Base-by-base conservation (phyloP, 2,113 vertebrate genomes). In the Zosterops pallidus region DNA sequence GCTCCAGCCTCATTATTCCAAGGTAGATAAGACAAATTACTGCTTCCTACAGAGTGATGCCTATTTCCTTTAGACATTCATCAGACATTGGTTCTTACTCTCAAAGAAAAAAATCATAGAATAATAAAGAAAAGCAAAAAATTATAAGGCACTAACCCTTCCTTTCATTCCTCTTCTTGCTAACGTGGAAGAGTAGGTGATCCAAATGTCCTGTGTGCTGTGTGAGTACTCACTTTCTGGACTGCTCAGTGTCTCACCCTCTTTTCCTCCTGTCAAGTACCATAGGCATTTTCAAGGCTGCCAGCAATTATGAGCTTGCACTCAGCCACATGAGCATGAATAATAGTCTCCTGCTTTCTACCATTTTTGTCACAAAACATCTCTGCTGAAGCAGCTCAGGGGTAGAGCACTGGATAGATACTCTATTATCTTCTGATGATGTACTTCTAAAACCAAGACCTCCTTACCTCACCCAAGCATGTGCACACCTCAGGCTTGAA, bases 171-270 rank as follows among this genome's bases (percentile, higher is more conserved):
- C 17, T 85, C 8, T 33, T 78, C 35, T 78, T 65, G 57, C 35
- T n/a, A 47, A 15, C 0, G 6, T 5, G 2, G 11, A 0, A 9
- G 33, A 64, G 2, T 26, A 11, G 0, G 0, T 0, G 2, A 1
- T 65, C 20, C 41, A 29, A 20, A 8, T 47, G 39, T 55, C 44
- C 29, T 50, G 5, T 31, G 33, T 16, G 10, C 20, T 44, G 9
- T 6, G 19, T 44, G 65, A 85, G 29, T 29, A 8, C 8, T 52
- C 44, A 62, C 6, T 11, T 14, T 26, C 50, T 14, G 21, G n/a
- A 26, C 18, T 42, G 20, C 10, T 6, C 19, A 75, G 31, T 3
- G 5, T 41, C 55, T 39, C 3, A 1, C 19, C 21, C 26, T 57
- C 47, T 63, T 55, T 72, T 16, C 12, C 47, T 86, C 22, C 69